Conservation (phyloP, 2,797 vertebrate genomes). For the Selene dorsalis region DNA sequence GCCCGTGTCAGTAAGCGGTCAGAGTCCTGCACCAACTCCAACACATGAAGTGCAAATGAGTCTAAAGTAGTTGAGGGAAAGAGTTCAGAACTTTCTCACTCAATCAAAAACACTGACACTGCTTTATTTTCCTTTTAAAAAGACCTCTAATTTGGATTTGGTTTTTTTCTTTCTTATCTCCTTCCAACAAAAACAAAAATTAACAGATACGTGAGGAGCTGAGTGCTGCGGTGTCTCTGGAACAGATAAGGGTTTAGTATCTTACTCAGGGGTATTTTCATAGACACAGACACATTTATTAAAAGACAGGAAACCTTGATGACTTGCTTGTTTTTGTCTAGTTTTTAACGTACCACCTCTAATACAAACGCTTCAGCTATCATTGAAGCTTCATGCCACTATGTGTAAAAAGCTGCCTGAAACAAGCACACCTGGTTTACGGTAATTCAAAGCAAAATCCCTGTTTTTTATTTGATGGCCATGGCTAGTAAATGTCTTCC, state of each 20-base stretch:
- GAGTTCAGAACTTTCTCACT: slow-evolving; percentile 41
- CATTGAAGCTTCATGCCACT: background rate
- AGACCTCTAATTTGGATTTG: slow-evolving; percentile 12
- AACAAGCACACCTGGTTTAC: slow-evolving; percentile 27
- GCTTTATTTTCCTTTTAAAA: slow-evolving; percentile 1
- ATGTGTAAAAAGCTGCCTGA: background rate
- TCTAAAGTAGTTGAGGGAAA: slow-evolving; percentile 43
- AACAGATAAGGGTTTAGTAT: slow-evolving; percentile 3
- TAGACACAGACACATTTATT: slow-evolving; percentile 17
- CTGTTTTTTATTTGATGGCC: slow-evolving; percentile 23
- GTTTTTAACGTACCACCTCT: background rate
- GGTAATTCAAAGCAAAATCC: slow-evolving; percentile 10
- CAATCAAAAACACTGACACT: slow-evolving; percentile 21
- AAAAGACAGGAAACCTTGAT: slow-evolving; percentile 5
- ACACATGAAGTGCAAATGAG: slow-evolving; percentile 62
- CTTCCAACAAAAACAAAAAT: slow-evolving; percentile 18
- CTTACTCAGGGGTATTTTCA: slow-evolving; percentile 12
- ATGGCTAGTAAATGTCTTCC: slow-evolving; percentile 25
- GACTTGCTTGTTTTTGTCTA: background rate
- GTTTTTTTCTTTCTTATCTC: slow-evolving; percentile 6
- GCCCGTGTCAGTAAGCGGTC: slow-evolving; percentile 72
- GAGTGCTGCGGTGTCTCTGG: slow-evolving; percentile 5
- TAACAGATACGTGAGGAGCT: background rate
- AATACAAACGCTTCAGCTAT: background rate
- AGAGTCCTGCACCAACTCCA: slow-evolving; percentile 60